A percentile compares a stretch with the other conserved stretches of the same genome.
Conservation (phyloP, 2,888 invertebrate species). For the Noctua fimbriata region DNA sequence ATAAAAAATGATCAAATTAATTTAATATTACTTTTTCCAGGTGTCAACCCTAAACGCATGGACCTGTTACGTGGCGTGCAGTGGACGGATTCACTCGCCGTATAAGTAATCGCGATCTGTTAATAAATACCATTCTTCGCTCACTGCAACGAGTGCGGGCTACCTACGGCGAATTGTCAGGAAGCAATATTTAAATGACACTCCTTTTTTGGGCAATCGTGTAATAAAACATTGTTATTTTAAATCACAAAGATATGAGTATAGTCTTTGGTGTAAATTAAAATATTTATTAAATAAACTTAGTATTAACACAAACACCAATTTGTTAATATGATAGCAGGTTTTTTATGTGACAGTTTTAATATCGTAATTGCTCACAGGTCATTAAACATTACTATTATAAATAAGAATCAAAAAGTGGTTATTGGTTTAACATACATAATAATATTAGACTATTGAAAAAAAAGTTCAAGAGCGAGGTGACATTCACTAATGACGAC, state of each 20-base stretch:
- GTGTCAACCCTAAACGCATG: slow-evolving; percentile 71
- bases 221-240: too few relatives aligned
- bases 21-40: background rate
- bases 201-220: too few relatives aligned
- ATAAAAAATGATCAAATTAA: background rate
- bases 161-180: slow-evolving; percentile 64
- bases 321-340: background rate
- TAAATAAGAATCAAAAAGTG: background rate
- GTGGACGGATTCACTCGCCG: slow-evolving; percentile 77
- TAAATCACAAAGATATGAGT: background rate
- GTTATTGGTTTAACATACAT: background rate
- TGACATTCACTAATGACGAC: slow-evolving; percentile 41
- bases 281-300: background rate
- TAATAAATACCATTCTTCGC: slow-evolving; percentile 80
- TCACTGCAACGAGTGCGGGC: slow-evolving; percentile 64
- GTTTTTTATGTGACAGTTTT: background rate
- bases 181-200: slow-evolving; percentile 1
- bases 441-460: background rate
- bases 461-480: slow-evolving; percentile 9
- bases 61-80: slow-evolving; percentile 77
- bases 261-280: background rate
- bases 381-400: slow-evolving; percentile 8
- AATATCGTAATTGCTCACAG: slow-evolving; percentile 17
- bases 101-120: slow-evolving; percentile 80
- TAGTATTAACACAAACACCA: background rate